A percentile compares a stretch with the other conserved stretches of the same genome.
phyloP scores from a whole-genome alignment of 2,888 invertebrate genomes.

The Scrobipalpa costella region DNA sequence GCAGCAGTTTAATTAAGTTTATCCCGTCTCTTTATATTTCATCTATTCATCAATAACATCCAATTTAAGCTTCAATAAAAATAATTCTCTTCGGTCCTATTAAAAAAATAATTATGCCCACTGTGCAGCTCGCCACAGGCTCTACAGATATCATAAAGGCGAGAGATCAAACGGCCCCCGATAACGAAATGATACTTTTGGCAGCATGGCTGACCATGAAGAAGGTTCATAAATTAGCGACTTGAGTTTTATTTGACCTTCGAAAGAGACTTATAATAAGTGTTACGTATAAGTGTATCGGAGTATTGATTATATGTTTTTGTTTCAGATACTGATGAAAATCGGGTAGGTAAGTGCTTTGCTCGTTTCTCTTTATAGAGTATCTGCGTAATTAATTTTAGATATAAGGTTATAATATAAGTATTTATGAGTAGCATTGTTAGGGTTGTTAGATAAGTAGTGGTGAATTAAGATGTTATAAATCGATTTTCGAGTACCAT shows the following conservation, averaged over 20 bases:
- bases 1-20: too few species aligned
- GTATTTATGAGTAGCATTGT: too few species aligned
- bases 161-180: slow-evolving; percentile 63
- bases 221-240: slow-evolving; percentile 36
- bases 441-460: too few species aligned
- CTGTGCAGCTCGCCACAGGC: slow-evolving; percentile 36
- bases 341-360: neutral
- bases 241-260: slow-evolving; percentile 11
- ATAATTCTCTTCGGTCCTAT: too few species aligned
- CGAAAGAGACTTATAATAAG: neutral
- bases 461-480: too few species aligned
- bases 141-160: slow-evolving; percentile 57
- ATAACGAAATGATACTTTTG: slow-evolving; percentile 60
- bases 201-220: slow-evolving; percentile 41
- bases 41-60: too few species aligned
- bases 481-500: too few species aligned
- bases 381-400: too few species aligned
- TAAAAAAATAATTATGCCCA: neutral
- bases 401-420: too few species aligned
- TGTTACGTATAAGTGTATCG: neutral
- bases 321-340: neutral
- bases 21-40: too few species aligned
- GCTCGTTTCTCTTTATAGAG: too few species aligned
- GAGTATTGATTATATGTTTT: neutral
- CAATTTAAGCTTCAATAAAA: too few species aligned